Evolutionary conservation across 64 coral and sea anemone species (phyloP), one percentile per base, ranked within the genome.

Genomic region (Dendrophyllia cribrosa): DNA sequence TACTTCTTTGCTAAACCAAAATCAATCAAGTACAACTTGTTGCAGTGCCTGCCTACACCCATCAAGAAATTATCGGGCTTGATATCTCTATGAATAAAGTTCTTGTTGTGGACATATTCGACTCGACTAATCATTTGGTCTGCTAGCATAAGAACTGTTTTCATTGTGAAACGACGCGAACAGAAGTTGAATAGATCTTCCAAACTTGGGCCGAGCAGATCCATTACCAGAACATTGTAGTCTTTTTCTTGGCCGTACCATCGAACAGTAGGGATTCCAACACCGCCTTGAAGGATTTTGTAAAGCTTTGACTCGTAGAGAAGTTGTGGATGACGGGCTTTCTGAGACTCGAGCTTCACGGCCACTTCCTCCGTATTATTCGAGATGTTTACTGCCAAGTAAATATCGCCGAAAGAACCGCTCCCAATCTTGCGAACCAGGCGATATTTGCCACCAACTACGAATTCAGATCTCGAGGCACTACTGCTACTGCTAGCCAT

Each of bases 371-470:
- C 97, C 24, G 88, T 76, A 82, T 93, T 99, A 49, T 21, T 51
- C 16, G 88, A 94, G n/a, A 86, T 86, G 55, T 90, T 94, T 58
- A 99, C 89, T 60, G 97, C 97, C 53, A 99, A 92, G 74, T 99
- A 99, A 19, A 99, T 99, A 62, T 99, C 97, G 23, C 97, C 97
- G n/a, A 99, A 99, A 76, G 97, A 99, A 99, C 97, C 97, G 91
- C 97, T 99, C 59, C 97, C 97, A 85, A 99, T 99, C 84, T 99
- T 99, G 9, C 97, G 90, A 64, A 99, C 68, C 61, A 99, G 87
- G 65, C 97, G 97, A 51, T 99, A 99, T 89, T 99, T 99, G 3
- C 94, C 94, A 46, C 94, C 94, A 75, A 99, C 91, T 87, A 96
- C 90, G 61, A 99, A 99, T 66, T 99, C 97, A 77, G 43, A 82